These are phyloP conservation scores for Malaclemys terrapin DNA, from an alignment of 2,113 vertebrate species.

Conservation along the genomic window DNA sequence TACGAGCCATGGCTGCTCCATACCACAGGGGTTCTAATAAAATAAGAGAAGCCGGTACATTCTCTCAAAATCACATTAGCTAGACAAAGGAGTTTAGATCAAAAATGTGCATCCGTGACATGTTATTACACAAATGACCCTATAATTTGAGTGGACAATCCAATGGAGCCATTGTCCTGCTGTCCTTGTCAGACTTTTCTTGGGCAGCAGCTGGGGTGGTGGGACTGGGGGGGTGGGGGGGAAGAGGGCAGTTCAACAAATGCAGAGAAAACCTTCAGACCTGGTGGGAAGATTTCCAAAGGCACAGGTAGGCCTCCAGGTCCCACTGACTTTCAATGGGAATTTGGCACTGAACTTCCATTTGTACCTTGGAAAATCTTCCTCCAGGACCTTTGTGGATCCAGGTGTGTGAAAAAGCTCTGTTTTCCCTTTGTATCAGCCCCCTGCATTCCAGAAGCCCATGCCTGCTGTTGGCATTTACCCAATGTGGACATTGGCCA, in stretches of 20 bases:
- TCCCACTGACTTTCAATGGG: not conserved
- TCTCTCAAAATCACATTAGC: not conserved
- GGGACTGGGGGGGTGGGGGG: not conserved
- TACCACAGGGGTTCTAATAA: rapidly evolving
- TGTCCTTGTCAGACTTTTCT: not conserved
- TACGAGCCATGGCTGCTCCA: rapidly evolving
- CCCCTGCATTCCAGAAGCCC: not conserved
- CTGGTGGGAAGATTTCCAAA: not conserved
- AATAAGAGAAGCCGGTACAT: rapidly evolving
- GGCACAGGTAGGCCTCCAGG: too few relatives aligned
- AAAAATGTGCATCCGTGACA: not conserved
- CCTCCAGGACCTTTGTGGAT: not conserved
- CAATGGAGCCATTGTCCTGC: not conserved
- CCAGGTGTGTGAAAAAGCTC: not conserved
- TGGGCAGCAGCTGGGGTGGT: not conserved
- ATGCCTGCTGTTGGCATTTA: not conserved
- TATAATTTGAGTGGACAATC: too few relatives aligned
- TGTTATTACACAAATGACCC: not conserved
- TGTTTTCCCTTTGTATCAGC: not conserved
- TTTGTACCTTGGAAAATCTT: not conserved
- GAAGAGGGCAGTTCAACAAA: rapidly evolving
- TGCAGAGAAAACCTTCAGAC: not conserved
- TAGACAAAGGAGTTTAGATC: rapidly evolving
- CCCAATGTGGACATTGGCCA: slow-evolving; percentile 29
- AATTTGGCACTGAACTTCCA: not conserved